Percentiles rank a stretch among this genome's conserved stretches.
phyloP scores from a whole-genome alignment of 2,113 vertebrate genomes.

The Pseudonaja textilis region DNA sequence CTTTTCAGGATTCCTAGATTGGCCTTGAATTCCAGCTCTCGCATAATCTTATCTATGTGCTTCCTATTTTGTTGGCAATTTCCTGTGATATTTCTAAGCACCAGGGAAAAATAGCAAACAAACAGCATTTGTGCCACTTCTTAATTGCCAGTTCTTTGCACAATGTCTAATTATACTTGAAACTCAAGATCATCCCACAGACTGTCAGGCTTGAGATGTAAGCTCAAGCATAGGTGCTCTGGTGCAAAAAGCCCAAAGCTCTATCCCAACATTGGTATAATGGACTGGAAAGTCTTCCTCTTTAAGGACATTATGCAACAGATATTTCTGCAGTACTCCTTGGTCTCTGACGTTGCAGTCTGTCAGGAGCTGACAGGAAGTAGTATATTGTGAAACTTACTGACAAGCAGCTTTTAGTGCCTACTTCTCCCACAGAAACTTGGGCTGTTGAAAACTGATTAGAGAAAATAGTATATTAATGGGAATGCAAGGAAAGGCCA shows the following conservation, averaged over 20 bases:
- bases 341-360: conserved; percentile 1
- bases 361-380: conserved; percentile 10
- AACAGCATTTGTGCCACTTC: conserved; percentile 1
- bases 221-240: neutral
- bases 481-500: neutral
- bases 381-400: conserved; percentile 16
- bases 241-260: neutral
- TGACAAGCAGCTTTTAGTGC: neutral
- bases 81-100: conserved; percentile 32
- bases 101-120: neutral
- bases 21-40: neutral
- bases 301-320: neutral
- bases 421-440: neutral
- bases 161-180: neutral
- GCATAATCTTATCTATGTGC: neutral
- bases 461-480: neutral
- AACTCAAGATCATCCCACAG: neutral
- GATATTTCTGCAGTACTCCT: neutral
- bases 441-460: neutral
- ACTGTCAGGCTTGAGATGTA: neutral
- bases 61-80: conserved; percentile 20
- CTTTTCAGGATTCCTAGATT: neutral
- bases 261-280: neutral
- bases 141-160: conserved; percentile 10
- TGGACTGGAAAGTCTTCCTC: neutral